Evolutionary conservation across 1,140 invertebrate genomes (phyloP).

Genomic region (Pseudomyrmex gracilis): DNA sequence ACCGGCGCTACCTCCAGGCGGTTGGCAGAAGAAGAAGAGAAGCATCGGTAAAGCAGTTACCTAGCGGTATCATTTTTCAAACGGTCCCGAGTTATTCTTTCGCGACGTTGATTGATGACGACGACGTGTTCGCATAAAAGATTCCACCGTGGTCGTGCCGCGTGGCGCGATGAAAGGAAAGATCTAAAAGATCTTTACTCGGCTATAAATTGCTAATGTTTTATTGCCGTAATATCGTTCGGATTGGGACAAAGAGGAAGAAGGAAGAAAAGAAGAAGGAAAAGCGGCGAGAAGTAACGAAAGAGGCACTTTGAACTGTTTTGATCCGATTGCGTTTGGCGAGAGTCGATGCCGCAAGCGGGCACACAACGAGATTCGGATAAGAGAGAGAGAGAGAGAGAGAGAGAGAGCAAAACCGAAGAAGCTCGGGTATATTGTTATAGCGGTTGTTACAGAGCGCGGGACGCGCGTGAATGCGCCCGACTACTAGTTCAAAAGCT

Average conservation of each 20-base stretch:
- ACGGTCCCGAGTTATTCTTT: conserved; percentile 68
- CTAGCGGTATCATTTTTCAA: conserved; percentile 67
- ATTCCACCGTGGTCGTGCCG: conserved; percentile 53
- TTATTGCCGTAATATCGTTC: conserved; percentile 63
- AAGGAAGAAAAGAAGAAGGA: no score
- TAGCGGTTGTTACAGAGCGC: conserved; percentile 5
- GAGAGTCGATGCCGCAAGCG: conserved; percentile 12
- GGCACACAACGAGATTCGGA: conserved; percentile 14
- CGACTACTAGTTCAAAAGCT: conserved; percentile 50
- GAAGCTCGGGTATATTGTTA: conserved; percentile 37
- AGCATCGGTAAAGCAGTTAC: conserved; percentile 61
- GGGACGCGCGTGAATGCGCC: neutral
- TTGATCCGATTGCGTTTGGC: conserved; percentile 31
- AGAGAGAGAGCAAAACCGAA: neutral
- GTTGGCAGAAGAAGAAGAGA: conserved; percentile 24
- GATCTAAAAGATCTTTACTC: conserved; percentile 67
- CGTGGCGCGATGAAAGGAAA: conserved; percentile 63
- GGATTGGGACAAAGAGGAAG: no score
- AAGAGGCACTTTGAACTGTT: conserved; percentile 10
- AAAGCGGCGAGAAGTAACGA: no score
- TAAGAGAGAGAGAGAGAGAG: neutral
- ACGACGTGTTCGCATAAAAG: conserved; percentile 67
- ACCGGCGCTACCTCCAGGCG: neutral
- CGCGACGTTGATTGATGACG: conserved; percentile 70
- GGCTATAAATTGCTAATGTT: conserved; percentile 72